Evolutionary conservation across 1,140 invertebrate species (phyloP).

Genomic region (Goniozus legneri): DNA sequence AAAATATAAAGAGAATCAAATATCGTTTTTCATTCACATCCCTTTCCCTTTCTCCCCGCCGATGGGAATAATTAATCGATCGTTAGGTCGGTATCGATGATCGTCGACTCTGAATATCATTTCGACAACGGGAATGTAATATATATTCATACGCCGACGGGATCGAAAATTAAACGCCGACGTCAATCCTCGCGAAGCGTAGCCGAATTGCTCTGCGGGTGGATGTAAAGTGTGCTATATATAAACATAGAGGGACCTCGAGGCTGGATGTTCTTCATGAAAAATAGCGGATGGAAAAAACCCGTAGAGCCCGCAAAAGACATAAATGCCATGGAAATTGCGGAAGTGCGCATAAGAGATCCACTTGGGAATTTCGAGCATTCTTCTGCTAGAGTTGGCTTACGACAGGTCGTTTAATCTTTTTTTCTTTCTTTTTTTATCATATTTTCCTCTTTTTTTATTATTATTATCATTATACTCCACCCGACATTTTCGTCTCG

Average conservation of each 20-base stretch:
- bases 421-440: background rate
- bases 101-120: no score
- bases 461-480: background rate
- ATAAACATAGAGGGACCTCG: conserved; percentile 16
- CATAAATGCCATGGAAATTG: conserved; percentile 29
- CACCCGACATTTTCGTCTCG: no score
- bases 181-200: conserved; percentile 27
- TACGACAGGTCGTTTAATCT: conserved; percentile 34
- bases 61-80: no score
- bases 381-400: conserved; percentile 33
- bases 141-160: no score
- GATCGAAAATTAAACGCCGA: no score
- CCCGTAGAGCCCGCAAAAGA: conserved; percentile 23
- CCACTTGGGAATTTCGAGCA: conserved; percentile 32
- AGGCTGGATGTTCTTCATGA: no score
- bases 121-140: no score
- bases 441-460: no score
- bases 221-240: conserved; percentile 22
- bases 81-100: no score
- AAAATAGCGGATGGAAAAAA: no score
- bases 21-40: no score
- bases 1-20: conserved; percentile 8
- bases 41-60: no score
- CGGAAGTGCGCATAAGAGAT: conserved; percentile 21
- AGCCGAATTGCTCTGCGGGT: conserved; percentile 21